phyloP scores from a whole-genome alignment of 2,797 vertebrate species.

The Austrolebias charrua region DNA sequence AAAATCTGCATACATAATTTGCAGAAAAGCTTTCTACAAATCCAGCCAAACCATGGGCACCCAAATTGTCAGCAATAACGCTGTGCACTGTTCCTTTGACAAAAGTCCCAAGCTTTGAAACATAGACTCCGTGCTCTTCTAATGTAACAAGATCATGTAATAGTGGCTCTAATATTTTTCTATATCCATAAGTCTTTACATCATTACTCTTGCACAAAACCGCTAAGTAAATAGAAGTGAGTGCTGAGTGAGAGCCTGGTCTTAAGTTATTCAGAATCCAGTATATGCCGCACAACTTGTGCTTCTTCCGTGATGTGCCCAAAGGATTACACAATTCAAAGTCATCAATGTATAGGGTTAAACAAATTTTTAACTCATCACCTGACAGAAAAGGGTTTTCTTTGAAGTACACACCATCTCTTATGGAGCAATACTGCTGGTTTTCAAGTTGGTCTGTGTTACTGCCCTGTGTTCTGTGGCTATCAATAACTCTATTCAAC shows the following conservation, averaged over 20 bases:
- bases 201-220: constrained; percentile 2
- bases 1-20: constrained; percentile 2
- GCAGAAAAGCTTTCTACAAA: constrained; percentile 5
- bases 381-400: neutral
- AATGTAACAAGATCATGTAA: constrained; percentile 2
- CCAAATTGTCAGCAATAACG: constrained; percentile 3
- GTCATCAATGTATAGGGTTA: constrained; percentile 1
- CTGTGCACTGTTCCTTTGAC: constrained; percentile 2
- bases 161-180: neutral
- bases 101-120: neutral
- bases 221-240: constrained; percentile 5
- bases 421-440: neutral
- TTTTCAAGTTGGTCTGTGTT: neutral
- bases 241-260: constrained; percentile 10
- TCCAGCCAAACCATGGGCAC: neutral
- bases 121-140: constrained; percentile 7
- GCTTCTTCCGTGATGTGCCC: constrained; percentile 5
- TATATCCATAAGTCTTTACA: neutral
- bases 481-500: constrained; percentile 2
- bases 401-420: constrained; percentile 1
- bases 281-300: constrained; percentile 6
- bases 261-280: constrained; percentile 4
- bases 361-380: neutral
- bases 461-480: neutral
- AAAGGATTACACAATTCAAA: neutral